phyloP scores from a whole-genome alignment of 2,113 vertebrate genomes.

The Tenebrosternarchus preto region DNA sequence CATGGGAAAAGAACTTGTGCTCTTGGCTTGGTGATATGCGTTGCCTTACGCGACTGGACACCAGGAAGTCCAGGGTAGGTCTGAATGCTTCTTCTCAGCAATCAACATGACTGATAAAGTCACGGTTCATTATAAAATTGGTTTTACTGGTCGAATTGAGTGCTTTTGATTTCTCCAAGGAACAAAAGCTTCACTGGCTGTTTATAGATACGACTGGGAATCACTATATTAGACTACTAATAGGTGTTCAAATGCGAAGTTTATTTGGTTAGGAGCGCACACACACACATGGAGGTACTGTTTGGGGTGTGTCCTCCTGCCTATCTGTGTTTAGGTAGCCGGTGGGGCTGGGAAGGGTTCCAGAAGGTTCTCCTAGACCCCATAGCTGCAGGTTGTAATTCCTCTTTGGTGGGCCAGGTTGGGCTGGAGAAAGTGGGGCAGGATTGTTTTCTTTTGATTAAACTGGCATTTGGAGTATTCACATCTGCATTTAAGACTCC shows the following conservation, averaged over 20 bases:
- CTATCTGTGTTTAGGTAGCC: conserved; percentile 63
- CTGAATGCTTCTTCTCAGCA: background rate
- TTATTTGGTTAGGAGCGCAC: too few relatives aligned
- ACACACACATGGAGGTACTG: too few relatives aligned
- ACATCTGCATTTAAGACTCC: conserved; percentile 57
- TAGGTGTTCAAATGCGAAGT: too few relatives aligned
- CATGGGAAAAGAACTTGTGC: background rate
- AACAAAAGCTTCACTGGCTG: background rate
- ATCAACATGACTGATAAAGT: background rate
- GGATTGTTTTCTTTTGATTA: conserved; percentile 80
- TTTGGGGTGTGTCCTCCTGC: conserved; percentile 53
- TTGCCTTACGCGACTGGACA: background rate
- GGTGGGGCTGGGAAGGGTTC: conserved; percentile 41
- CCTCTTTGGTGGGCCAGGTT: conserved; percentile 59
- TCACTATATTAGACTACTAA: too few relatives aligned
- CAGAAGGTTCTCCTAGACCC: conserved; percentile 39
- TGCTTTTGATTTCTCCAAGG: background rate
- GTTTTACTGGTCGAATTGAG: background rate
- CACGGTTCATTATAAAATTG: background rate
- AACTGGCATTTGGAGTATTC: conserved; percentile 73
- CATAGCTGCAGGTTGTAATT: conserved; percentile 71
- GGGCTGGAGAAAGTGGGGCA: conserved; percentile 58
- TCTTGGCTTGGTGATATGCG: background rate
- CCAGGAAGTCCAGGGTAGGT: too few relatives aligned
- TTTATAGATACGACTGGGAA: too few relatives aligned